Evolutionary conservation across 1,140 invertebrate species (phyloP).

Genomic region (Oryzaephilus surinamensis): DNA sequence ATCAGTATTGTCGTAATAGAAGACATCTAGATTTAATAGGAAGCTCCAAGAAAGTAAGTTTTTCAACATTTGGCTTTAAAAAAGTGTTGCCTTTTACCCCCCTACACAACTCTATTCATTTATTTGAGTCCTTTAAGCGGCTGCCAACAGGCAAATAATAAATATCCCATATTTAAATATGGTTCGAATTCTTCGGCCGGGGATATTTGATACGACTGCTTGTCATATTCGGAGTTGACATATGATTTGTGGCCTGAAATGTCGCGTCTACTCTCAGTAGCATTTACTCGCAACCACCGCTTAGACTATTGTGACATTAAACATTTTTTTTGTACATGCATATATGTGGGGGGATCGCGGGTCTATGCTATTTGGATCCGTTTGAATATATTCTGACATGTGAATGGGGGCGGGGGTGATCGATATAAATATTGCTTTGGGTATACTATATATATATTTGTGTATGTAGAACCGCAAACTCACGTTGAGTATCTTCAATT

Average conservation of each 20-base stretch:
- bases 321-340: slow-evolving; percentile 10
- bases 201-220: slow-evolving; percentile 12
- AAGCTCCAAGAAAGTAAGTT: too few species aligned
- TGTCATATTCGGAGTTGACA: slow-evolving; percentile 17
- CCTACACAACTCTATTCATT: too few species aligned
- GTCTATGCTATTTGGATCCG: slow-evolving; percentile 14
- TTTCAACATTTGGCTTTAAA: too few species aligned
- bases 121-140: too few species aligned
- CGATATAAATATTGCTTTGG: slow-evolving; percentile 10
- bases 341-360: slow-evolving; percentile 6
- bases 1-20: too few species aligned
- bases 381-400: slow-evolving; percentile 14
- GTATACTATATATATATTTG: not conserved
- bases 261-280: slow-evolving; percentile 17
- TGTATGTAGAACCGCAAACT: too few species aligned
- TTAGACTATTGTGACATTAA: slow-evolving; percentile 21
- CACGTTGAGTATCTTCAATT: not conserved
- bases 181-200: slow-evolving; percentile 12
- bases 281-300: slow-evolving; percentile 14
- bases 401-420: slow-evolving; percentile 8
- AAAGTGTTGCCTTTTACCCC: too few species aligned
- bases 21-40: too few species aligned
- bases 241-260: slow-evolving; percentile 21
- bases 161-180: slow-evolving; percentile 16
- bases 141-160: too few species aligned